Percentiles rank a stretch among this genome's conserved stretches.
phyloP scores from a whole-genome alignment of 1,140 invertebrate genomes.

The Trachymyrmex septentrionalis region DNA sequence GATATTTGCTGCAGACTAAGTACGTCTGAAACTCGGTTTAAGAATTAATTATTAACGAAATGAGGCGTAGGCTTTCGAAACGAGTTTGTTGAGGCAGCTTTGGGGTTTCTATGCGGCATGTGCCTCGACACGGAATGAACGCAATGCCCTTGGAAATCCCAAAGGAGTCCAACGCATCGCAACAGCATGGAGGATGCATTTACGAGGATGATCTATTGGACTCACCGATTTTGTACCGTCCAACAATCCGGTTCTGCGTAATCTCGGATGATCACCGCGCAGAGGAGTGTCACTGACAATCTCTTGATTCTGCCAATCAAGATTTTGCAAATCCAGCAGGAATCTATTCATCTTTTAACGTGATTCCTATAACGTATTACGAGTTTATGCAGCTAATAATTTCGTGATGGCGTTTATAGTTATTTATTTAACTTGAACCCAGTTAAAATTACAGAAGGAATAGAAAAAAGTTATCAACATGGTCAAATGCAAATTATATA shows the following conservation, averaged over 20 bases:
- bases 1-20: background rate
- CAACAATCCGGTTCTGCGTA: conserved; percentile 5
- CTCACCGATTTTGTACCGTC: conserved; percentile 8
- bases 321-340: background rate
- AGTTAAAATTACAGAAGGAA: background rate
- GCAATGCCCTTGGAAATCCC: conserved; percentile 87
- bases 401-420: background rate
- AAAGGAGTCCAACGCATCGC: conserved; percentile 84
- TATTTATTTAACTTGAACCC: background rate
- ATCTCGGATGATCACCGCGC: conserved; percentile 13
- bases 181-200: background rate
- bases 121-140: conserved; percentile 82
- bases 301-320: conserved; percentile 2
- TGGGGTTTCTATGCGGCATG: conserved; percentile 87
- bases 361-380: background rate
- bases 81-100: conserved; percentile 83
- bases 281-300: background rate
- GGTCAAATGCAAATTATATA: background rate
- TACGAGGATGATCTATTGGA: background rate
- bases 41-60: conserved; percentile 18
- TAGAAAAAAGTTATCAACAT: background rate
- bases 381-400: background rate
- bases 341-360: conserved; percentile 17
- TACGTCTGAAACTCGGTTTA: background rate
- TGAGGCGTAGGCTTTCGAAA: background rate